Base-by-base conservation (phyloP, 2,797 vertebrate species). In the Hemibagrus guttatus region DNA sequence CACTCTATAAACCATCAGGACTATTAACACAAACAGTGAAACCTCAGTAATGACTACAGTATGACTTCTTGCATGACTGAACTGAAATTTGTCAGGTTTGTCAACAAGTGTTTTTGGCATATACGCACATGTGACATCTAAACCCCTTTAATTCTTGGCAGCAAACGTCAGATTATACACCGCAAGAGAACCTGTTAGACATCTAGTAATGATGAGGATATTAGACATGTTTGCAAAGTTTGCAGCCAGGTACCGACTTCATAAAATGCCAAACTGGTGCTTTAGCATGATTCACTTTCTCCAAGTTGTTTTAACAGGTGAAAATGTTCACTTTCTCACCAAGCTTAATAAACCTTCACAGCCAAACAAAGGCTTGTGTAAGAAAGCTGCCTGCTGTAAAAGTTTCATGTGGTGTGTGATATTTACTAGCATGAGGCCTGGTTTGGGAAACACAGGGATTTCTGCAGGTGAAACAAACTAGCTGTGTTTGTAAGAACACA, bases 21-120 rank as follows among this genome's bases (percentile, higher is more conserved):
- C 71, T 89, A 54, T 88, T 85, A 84, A 89, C 88, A 87, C 83
- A 92, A 92, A 78, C 92, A 92, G 89, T 87, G 68, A 85, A 56
- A 6, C 2, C 46, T 83, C 49, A 69, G 81, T 85, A 85, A 86
- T 87, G 35, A 35, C 31, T 64, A 66, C 59, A 83, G 61, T 52
- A 85, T 86, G 83, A 76, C 64, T 61, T 74, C 46, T 42, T 74
- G 72, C 52, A 39, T 49, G 49, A 68, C 35, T 63, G 6, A 26
- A 16, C 52, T 66, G n/a, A 16, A 88, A 52, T 80, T 80, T 82
- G 85, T 86, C 71, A 42, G 69, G 35, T 52, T 84, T 69, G 52
- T 85, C 31, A 74, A 85, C 81, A 84, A 19, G 39, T 35, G 83
- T 54, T 28, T 56, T 84, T 86, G 61, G 80, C 83, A n/a, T 9